Conservation (phyloP, 2,113 vertebrate species). For the Dunckerocampus dactyliophorus region DNA sequence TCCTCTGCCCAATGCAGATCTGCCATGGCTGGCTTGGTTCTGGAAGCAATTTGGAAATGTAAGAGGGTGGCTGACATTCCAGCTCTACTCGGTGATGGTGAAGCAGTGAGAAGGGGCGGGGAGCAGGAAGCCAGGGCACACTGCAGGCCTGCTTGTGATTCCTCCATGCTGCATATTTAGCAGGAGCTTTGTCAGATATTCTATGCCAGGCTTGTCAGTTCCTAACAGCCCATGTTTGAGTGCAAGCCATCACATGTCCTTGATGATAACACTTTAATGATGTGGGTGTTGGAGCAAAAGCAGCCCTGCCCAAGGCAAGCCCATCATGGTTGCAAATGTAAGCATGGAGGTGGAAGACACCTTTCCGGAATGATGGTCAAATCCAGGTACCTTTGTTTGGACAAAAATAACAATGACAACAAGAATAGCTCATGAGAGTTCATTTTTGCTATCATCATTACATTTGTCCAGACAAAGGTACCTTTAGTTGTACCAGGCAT, state of each 20-base stretch:
- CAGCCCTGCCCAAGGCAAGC: slow-evolving; percentile 5
- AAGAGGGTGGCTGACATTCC: slow-evolving; percentile 32
- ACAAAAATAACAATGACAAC: no score
- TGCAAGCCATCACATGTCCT: slow-evolving; percentile 8
- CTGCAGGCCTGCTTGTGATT: slow-evolving; percentile 15
- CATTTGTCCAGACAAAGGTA: no score
- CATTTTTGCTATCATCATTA: no score
- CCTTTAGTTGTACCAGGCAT: no score
- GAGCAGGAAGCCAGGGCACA: slow-evolving; percentile 4
- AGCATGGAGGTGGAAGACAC: slow-evolving; percentile 7
- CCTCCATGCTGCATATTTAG: slow-evolving; percentile 1
- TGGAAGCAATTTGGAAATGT: slow-evolving; percentile 40
- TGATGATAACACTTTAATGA: slow-evolving; percentile 35
- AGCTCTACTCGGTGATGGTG: slow-evolving; percentile 24
- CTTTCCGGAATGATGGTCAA: slow-evolving; percentile 22
- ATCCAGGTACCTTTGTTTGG: slow-evolving; percentile 25
- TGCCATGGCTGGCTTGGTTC: slow-evolving; percentile 40
- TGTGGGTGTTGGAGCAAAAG: slow-evolving; percentile 15
- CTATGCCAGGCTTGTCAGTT: slow-evolving; percentile 19
- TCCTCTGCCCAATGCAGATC: slow-evolving; percentile 34
- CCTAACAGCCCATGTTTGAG: slow-evolving; percentile 1
- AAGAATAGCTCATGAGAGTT: no score
- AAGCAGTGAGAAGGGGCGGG: neutral
- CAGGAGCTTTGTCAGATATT: slow-evolving; percentile 8
- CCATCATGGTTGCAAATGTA: slow-evolving; percentile 13